Evolutionary conservation across 2,113 vertebrate species (phyloP).

Genomic region (Hypomesus transpacificus): DNA sequence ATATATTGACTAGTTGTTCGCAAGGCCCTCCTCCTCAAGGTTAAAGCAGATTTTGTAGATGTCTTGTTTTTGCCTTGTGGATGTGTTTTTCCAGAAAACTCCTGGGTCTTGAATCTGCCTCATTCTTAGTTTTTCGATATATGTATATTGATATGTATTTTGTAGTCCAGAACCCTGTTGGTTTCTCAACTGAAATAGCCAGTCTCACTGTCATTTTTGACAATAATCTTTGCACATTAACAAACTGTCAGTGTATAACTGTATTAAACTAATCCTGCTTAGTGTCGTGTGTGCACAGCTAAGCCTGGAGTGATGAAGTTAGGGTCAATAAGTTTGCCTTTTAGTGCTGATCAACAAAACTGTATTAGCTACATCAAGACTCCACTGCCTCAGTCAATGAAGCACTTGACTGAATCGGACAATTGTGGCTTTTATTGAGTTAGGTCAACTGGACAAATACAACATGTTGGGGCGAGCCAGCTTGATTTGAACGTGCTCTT

Average conservation of each 20-base stretch:
- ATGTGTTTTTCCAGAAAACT: no score
- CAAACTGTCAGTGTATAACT: constrained; percentile 27
- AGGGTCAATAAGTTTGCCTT: constrained; percentile 37
- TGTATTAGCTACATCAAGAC: neutral
- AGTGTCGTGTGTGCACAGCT: constrained; percentile 14
- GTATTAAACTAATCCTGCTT: constrained; percentile 45
- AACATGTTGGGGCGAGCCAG: constrained; percentile 37
- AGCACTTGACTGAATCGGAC: constrained; percentile 28
- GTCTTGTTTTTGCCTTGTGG: no score
- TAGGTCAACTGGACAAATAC: constrained; percentile 42
- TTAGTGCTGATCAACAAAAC: constrained; percentile 18
- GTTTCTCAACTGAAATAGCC: neutral
- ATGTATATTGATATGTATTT: neutral
- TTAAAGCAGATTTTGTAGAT: no score
- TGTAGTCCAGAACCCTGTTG: neutral
- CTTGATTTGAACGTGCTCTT: constrained; percentile 50
- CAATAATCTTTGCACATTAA: constrained; percentile 11
- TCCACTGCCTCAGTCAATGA: constrained; percentile 29
- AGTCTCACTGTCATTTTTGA: neutral
- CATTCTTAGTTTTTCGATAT: neutral
- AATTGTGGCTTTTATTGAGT: constrained; percentile 40
- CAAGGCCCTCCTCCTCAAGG: no score
- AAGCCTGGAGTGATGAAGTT: constrained; percentile 32
- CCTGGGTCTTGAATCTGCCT: no score
- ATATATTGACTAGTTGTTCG: constrained; percentile 29